phyloP scores from a whole-genome alignment of 2,797 vertebrate genomes.

The Channa striata region DNA sequence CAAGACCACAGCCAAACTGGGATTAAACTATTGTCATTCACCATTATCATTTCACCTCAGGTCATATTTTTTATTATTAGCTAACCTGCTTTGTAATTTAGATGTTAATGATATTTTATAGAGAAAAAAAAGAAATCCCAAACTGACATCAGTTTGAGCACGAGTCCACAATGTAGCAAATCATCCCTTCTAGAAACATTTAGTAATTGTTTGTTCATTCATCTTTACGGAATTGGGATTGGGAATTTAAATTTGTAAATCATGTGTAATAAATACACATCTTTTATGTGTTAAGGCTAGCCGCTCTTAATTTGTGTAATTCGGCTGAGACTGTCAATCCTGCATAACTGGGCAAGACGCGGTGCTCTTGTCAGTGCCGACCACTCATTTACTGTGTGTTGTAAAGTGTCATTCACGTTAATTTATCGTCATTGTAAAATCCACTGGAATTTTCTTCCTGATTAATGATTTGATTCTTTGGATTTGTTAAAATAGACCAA shows the following conservation, averaged over 20 bases:
- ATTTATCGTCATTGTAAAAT: slow-evolving; percentile 59
- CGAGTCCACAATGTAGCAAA: not conserved
- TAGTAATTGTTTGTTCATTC: slow-evolving; percentile 5
- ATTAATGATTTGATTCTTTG: slow-evolving; percentile 44
- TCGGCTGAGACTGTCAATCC: not conserved
- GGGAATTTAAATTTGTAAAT: slow-evolving; percentile 8
- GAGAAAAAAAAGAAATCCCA: not conserved
- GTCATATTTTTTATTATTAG: slow-evolving; percentile 12
- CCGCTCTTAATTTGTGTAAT: slow-evolving; percentile 3
- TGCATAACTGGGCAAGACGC: slow-evolving; percentile 13
- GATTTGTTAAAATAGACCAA: slow-evolving; percentile 69
- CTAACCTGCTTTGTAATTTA: slow-evolving; percentile 2
- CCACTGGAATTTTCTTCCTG: slow-evolving; percentile 18
- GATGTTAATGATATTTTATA: slow-evolving; percentile 4
- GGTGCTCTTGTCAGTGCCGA: slow-evolving; percentile 46
- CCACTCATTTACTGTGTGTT: slow-evolving; percentile 48
- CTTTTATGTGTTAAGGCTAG: slow-evolving; percentile 6
- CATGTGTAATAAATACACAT: not conserved
- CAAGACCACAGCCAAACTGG: not conserved
- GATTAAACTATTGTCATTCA: not conserved
- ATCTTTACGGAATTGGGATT: slow-evolving; percentile 25
- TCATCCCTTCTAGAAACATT: not conserved
- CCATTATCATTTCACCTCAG: slow-evolving; percentile 15
- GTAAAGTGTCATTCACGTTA: slow-evolving; percentile 42
- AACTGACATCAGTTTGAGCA: slow-evolving; percentile 6